Evolutionary conservation across 1,140 invertebrate species (phyloP).

Genomic region (Drosophila sp.): DNA sequence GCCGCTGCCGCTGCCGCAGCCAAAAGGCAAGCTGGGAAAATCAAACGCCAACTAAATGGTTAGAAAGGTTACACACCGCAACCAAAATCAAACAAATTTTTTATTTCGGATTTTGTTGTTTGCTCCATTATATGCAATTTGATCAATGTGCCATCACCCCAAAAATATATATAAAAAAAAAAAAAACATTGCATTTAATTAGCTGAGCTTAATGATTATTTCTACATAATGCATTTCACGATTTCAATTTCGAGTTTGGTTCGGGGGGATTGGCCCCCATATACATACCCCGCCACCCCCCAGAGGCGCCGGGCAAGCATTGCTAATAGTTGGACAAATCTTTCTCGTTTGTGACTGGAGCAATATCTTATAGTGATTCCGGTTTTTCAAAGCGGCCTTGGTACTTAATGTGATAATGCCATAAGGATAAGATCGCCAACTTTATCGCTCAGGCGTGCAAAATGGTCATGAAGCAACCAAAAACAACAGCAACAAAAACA

Average conservation of each 20-base stretch:
- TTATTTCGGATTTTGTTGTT: not conserved
- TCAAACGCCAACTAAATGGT: constrained; percentile 11
- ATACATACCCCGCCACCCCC: not conserved
- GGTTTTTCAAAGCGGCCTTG: constrained; percentile 19
- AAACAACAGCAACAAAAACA: not conserved
- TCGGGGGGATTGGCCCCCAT: not conserved
- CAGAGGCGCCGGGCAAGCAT: not conserved
- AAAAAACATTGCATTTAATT: constrained; percentile 1
- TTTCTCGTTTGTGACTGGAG: constrained; percentile 12
- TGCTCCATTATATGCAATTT: constrained; percentile 1
- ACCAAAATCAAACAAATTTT: constrained; percentile 4
- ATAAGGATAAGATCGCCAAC: constrained; percentile 18
- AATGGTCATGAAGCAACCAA: constrained; percentile 6
- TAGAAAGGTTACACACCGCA: constrained; percentile 3
- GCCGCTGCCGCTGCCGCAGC: not conserved
- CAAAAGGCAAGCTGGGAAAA: constrained; percentile 22
- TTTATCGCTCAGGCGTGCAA: constrained; percentile 20
- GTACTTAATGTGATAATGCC: constrained; percentile 17
- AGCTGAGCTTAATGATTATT: not conserved
- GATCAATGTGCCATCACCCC: constrained; percentile 11
- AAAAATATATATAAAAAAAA: not conserved
- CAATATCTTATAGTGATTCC: constrained; percentile 11
- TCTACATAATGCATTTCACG: constrained; percentile 7
- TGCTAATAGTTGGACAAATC: constrained; percentile 10
- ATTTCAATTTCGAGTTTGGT: constrained; percentile 6